phyloP scores from a whole-genome alignment of 2,888 invertebrate genomes.

The Erynnis tages region DNA sequence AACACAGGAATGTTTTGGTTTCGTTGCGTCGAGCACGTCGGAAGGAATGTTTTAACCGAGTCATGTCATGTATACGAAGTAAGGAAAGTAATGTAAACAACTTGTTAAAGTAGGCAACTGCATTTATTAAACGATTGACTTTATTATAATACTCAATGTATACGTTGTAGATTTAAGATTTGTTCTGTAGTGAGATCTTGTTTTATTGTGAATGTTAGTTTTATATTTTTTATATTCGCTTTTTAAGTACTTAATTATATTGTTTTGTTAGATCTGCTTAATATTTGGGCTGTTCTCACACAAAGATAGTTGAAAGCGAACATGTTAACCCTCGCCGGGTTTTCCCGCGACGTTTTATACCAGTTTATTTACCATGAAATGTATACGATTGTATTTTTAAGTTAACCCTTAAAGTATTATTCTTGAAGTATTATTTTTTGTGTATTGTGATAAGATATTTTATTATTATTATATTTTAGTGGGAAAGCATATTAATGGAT shows the following conservation, averaged over 20 bases:
- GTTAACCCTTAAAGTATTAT: conserved; percentile 76
- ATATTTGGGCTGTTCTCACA: conserved; percentile 51
- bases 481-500: conserved; percentile 63
- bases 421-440: conserved; percentile 76
- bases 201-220: conserved; percentile 53
- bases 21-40: conserved; percentile 24
- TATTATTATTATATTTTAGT: conserved; percentile 72
- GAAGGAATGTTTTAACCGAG: conserved; percentile 49
- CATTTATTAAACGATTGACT: conserved; percentile 74
- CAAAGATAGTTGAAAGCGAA: conserved; percentile 41
- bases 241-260: conserved; percentile 51
- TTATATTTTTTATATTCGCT: conserved; percentile 45
- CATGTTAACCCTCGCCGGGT: conserved; percentile 48
- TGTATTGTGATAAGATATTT: conserved; percentile 75
- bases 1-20: conserved; percentile 46
- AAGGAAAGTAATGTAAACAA: conserved; percentile 60
- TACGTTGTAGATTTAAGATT: conserved; percentile 72
- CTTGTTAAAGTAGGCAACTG: conserved; percentile 68
- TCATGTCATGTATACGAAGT: conserved; percentile 72
- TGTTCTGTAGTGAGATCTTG: conserved; percentile 71
- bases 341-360: conserved; percentile 51
- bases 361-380: conserved; percentile 55
- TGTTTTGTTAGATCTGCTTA: conserved; percentile 41
- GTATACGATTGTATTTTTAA: conserved; percentile 68
- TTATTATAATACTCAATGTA: conserved; percentile 77